Base-by-base conservation (phyloP, 2,113 vertebrate genomes). In the Smithornis capensis region DNA sequence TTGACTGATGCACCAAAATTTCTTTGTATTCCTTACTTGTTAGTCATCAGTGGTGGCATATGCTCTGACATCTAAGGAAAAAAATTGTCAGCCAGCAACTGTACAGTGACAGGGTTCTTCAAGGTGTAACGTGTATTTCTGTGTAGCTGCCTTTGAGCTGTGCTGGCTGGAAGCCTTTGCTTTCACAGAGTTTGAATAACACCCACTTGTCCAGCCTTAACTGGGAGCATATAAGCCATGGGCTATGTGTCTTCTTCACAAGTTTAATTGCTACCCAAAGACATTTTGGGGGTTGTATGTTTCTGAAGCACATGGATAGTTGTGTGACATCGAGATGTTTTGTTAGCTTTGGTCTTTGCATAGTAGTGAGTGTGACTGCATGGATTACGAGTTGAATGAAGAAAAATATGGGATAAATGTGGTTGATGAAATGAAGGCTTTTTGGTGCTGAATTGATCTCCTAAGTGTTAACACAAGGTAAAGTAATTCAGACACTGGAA, bases 1-100 rank as follows among this genome's bases (percentile, higher is more conserved):
- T 95, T 94, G 80, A 92, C 81, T 89, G 95, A 82, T 82, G 47
- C 42, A 50, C 77, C 38, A 59, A 35, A 89, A 82, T 71, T 40
- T 91, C 47, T 95, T 87, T 83, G 42, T 95, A 60, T 45, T 89
- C 19, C 25, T 65, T 79, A 50, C 67, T 89, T 87, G 81, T 94
- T 91, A 94, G 81, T 92, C 74, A 47, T 87, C 84, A 81, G 3
- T 87, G 52, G 33, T 91, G 83, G 60, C 44, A 55, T 82, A 33
- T 87, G 69, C 47, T 59, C 59, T 96, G 89, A 91, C 77, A 74
- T 84, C 18, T 29, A 56, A 86, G 63, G 53, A 10, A 25, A 12
- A 17, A 29, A 37, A 57, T 1, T 67, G 77, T 92, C 62, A 71
- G 56, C 27, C 47, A 87, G 56, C 57, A 79, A 6, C 84, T 64